Conservation (phyloP, 2,113 vertebrate species). For the Pluvialis apricaria region DNA sequence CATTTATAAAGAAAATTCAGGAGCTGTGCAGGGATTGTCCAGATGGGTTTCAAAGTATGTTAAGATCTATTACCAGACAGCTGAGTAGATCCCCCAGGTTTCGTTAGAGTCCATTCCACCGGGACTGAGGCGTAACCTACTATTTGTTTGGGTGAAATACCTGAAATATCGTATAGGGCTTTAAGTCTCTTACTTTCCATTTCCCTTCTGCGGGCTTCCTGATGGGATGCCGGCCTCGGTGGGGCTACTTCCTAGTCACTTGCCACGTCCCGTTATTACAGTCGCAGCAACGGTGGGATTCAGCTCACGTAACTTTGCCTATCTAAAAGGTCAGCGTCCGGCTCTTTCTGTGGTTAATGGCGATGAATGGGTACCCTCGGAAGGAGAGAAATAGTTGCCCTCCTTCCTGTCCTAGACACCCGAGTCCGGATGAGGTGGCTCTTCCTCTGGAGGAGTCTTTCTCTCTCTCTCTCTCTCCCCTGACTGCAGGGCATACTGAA, state of each 20-base stretch:
- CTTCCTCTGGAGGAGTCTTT: neutral
- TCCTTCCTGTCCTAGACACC: neutral
- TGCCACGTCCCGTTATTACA: neutral
- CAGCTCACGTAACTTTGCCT: slow-evolving; percentile 52
- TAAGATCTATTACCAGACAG: neutral
- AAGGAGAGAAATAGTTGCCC: neutral
- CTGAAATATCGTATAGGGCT: neutral
- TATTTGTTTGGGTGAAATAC: neutral
- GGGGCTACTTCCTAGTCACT: neutral
- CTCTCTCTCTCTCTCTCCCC: too few species aligned
- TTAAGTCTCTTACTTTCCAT: neutral
- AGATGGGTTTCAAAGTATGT: neutral
- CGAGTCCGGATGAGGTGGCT: neutral
- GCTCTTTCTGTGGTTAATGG: neutral
- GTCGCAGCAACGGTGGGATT: slow-evolving; percentile 48
- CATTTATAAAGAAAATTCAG: neutral
- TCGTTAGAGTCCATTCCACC: neutral
- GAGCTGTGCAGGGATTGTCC: neutral
- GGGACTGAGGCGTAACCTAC: neutral
- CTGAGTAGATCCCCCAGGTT: neutral
- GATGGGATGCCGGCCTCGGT: neutral
- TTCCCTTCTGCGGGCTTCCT: slow-evolving; percentile 34
- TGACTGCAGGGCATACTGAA: neutral
- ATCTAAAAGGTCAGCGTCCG: slow-evolving; percentile 18
- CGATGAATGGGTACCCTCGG: neutral